These are phyloP conservation scores for Mormyrus proboscirostris DNA, from an alignment of 2,797 vertebrate genomes.

Conservation along the genomic window DNA sequence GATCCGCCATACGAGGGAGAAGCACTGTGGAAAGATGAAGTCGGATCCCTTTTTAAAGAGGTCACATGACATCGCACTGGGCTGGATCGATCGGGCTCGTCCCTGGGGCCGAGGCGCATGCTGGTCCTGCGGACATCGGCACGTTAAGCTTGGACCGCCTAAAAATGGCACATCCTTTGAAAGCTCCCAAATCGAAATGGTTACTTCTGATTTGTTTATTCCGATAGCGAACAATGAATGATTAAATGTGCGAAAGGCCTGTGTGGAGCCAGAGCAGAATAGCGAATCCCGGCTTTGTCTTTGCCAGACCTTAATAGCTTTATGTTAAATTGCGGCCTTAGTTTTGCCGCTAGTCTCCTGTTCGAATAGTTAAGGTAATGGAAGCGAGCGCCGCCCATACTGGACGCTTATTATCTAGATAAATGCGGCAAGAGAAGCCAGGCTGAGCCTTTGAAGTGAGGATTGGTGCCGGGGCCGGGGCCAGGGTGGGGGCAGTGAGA, in stretches of 20 bases:
- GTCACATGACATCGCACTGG: not conserved
- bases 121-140: not conserved
- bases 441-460: conserved; percentile 3
- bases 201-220: not conserved
- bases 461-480: not conserved
- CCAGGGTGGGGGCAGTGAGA: not conserved
- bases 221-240: not conserved
- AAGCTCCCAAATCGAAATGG: not conserved
- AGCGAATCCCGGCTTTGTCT: not conserved
- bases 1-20: conserved; percentile 9
- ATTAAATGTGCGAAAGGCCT: not conserved
- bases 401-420: conserved; percentile 23
- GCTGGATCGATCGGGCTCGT: not conserved
- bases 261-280: not conserved
- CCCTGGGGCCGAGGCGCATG: not conserved
- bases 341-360: not conserved
- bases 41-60: not conserved
- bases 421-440: not conserved
- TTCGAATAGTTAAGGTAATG: not conserved
- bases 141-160: not conserved
- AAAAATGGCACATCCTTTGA: not conserved
- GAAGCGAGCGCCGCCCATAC: not conserved
- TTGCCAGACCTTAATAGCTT: not conserved
- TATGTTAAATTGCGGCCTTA: not conserved
- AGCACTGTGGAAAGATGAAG: not conserved